Percentiles rank a stretch among this genome's conserved stretches.
Evolutionary conservation across 2,113 vertebrate genomes (phyloP).

Genomic region (Neodontobutis hainanensis): DNA sequence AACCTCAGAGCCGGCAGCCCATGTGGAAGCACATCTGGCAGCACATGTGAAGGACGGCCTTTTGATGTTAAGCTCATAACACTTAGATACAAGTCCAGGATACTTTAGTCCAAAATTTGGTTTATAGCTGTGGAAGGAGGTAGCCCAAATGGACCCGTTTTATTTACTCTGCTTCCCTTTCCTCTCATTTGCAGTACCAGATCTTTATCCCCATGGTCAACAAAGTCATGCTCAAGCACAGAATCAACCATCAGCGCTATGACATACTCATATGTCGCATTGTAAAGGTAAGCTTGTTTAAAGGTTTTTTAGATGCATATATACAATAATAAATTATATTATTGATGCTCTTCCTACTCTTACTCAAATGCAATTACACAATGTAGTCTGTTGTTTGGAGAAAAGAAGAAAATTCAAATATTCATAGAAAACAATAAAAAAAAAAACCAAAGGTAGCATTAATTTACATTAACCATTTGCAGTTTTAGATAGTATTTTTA

Average conservation of each 20-base stretch:
- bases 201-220: constrained; percentile 99
- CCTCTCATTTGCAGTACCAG: constrained; percentile 86
- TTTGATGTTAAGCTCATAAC: constrained; percentile 52
- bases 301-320: background rate
- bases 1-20: constrained; percentile 32
- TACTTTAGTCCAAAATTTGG: constrained; percentile 39
- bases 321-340: no score
- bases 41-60: constrained; percentile 31
- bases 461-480: no score
- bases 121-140: constrained; percentile 25
- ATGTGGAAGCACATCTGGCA: constrained; percentile 40
- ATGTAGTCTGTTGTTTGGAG: no score
- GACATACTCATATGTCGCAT: constrained; percentile 98
- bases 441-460: no score
- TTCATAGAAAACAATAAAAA: no score
- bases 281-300: constrained; percentile 84
- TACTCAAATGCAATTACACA: no score
- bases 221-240: constrained; percentile 94
- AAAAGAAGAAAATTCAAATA: no score
- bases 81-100: constrained; percentile 41
- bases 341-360: no score
- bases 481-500: no score
- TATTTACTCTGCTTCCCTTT: constrained; percentile 39
- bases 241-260: constrained; percentile 96
- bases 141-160: constrained; percentile 26